These are phyloP conservation scores for Plodia interpunctella DNA, from an alignment of 1,140 invertebrate genomes.

Conservation along the genomic window DNA sequence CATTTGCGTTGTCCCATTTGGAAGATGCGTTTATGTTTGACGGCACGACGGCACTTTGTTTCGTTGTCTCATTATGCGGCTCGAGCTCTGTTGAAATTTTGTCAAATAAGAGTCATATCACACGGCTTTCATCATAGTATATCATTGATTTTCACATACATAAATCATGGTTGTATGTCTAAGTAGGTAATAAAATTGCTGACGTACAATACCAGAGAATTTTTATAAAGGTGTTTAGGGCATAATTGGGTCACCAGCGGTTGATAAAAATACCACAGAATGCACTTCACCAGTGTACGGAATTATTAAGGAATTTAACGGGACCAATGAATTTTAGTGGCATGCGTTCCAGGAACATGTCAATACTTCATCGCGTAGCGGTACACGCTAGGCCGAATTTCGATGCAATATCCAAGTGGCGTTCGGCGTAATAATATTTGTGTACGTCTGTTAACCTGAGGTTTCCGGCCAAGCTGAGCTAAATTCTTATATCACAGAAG, in stretches of 20 bases:
- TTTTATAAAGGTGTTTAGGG: too few relatives aligned
- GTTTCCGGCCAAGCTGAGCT: conserved; percentile 33
- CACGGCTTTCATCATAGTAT: too few relatives aligned
- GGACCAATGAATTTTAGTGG: conserved; percentile 2
- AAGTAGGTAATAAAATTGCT: too few relatives aligned
- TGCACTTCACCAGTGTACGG: too few relatives aligned
- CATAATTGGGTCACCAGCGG: too few relatives aligned
- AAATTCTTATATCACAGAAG: not conserved
- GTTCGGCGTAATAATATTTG: conserved; percentile 45
- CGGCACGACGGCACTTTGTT: conserved; percentile 16
- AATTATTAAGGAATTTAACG: conserved; percentile 8
- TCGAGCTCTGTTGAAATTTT: conserved; percentile 2
- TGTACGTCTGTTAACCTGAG: conserved; percentile 50
- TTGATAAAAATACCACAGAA: too few relatives aligned
- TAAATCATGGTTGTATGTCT: too few relatives aligned
- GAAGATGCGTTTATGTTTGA: conserved; percentile 3
- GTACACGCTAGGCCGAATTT: conserved; percentile 24
- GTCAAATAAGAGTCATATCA: not conserved
- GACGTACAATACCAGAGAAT: too few relatives aligned
- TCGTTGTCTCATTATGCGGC: conserved; percentile 13
- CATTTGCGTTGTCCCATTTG: conserved; percentile 29
- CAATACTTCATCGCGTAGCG: conserved; percentile 32
- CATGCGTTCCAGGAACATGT: conserved; percentile 25
- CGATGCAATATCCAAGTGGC: conserved; percentile 9
- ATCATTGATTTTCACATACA: too few relatives aligned